Percentiles rank a stretch among this genome's conserved stretches.
Evolutionary conservation across 2,797 vertebrate species (phyloP).

Genomic region (Sebastes itinus): DNA sequence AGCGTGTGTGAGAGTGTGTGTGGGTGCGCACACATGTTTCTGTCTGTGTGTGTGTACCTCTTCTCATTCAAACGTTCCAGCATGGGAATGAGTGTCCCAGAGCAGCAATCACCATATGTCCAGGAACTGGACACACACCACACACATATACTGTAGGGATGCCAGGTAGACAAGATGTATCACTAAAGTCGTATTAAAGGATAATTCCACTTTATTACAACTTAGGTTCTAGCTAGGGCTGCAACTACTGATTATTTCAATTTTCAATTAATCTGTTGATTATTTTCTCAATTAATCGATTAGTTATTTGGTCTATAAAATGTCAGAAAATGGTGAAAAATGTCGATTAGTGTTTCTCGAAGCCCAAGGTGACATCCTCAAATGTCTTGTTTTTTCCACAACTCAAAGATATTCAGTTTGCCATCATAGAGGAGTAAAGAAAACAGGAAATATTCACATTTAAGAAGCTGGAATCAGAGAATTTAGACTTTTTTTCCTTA

Average conservation of each 20-base stretch:
- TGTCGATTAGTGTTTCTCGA: no score
- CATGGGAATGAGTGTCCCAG: slow-evolving; percentile 63
- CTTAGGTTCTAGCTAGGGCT: not conserved
- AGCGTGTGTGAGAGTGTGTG: slow-evolving; percentile 3
- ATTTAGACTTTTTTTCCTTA: no score
- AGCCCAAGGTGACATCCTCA: no score
- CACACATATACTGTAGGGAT: slow-evolving; percentile 6
- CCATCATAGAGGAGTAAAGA: no score
- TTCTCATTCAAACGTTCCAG: slow-evolving; percentile 67
- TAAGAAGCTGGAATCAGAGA: no score
- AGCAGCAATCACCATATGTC: slow-evolving; percentile 62
- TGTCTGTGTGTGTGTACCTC: slow-evolving; percentile 33
- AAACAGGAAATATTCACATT: no score
- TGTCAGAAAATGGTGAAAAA: no score
- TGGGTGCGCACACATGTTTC: not conserved
- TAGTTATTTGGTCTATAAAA: no score
- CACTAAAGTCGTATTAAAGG: slow-evolving; percentile 13
- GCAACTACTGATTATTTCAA: fast-evolving
- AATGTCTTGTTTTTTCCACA: no score
- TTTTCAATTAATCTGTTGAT: no score
- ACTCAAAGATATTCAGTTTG: no score
- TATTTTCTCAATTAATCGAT: no score
- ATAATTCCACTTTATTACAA: slow-evolving; percentile 2
- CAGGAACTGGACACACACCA: slow-evolving; percentile 45
- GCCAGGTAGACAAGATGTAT: slow-evolving; percentile 34